phyloP scores from a whole-genome alignment of 2,888 invertebrate species.

The Aelia acuminata region DNA sequence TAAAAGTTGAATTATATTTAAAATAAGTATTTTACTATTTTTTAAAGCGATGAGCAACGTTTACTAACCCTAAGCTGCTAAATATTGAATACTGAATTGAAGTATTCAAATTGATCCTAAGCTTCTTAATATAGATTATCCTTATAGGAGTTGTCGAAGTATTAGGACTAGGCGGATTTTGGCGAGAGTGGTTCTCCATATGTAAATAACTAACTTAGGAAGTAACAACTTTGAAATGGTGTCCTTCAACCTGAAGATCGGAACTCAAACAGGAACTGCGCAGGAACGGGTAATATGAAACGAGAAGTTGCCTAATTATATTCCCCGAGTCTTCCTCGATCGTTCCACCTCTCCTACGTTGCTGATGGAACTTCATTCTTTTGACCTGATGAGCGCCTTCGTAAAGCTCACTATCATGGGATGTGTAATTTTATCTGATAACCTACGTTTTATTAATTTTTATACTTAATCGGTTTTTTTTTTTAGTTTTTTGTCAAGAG shows the following conservation, averaged over 20 bases:
- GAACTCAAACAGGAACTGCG: constrained; percentile 29
- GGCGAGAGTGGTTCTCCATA: not conserved
- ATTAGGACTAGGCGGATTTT: not conserved
- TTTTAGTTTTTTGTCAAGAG: too few species aligned
- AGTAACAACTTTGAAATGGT: not conserved
- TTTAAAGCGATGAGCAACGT: too few species aligned
- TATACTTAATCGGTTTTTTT: too few species aligned
- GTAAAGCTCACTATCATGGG: not conserved
- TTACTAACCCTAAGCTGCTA: too few species aligned
- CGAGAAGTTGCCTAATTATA: constrained; percentile 36
- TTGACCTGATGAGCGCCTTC: not conserved
- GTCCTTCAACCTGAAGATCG: constrained; percentile 33
- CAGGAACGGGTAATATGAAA: constrained; percentile 22
- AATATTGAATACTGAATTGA: too few species aligned
- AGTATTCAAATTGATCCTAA: too few species aligned
- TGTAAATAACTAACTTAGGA: constrained; percentile 17
- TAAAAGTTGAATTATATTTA: too few species aligned
- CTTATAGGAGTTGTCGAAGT: too few species aligned
- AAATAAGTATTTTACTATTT: too few species aligned
- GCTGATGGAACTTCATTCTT: not conserved
- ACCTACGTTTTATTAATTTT: not conserved
- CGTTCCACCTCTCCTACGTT: not conserved
- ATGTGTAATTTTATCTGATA: not conserved
- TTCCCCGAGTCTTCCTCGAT: not conserved
- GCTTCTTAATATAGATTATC: too few species aligned